Conservation (phyloP, 2,888 invertebrate genomes). For the Ichneumoninae sp. region DNA sequence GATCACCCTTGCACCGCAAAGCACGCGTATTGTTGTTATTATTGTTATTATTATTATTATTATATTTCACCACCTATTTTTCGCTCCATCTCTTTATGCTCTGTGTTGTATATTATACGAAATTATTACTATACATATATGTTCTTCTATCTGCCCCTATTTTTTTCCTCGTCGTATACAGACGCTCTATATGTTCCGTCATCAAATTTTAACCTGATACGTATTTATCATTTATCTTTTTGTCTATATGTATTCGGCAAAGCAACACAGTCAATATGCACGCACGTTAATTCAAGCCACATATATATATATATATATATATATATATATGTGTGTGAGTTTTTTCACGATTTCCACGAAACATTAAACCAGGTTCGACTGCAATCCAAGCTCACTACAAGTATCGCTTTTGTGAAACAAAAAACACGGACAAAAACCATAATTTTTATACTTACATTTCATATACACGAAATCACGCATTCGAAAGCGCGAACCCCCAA, state of each 20-base stretch:
- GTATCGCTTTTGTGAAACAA: background rate
- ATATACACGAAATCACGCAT: background rate
- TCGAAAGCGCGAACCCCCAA: slow-evolving; percentile 28
- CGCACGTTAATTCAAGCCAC: background rate
- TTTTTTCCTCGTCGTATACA: slow-evolving; percentile 39
- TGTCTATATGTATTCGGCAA: slow-evolving; percentile 11
- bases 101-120: slow-evolving; percentile 42
- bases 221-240: slow-evolving; percentile 23
- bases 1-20: slow-evolving; percentile 44
- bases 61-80: background rate
- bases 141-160: slow-evolving; percentile 30
- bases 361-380: background rate
- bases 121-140: slow-evolving; percentile 25
- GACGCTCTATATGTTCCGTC: slow-evolving; percentile 9
- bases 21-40: slow-evolving; percentile 49
- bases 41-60: slow-evolving; percentile 36
- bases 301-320: background rate
- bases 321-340: no score
- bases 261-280: slow-evolving; percentile 9
- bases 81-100: slow-evolving; percentile 22
- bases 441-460: background rate
- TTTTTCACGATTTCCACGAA: slow-evolving; percentile 7
- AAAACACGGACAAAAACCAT: background rate
- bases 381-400: background rate
- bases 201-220: slow-evolving; percentile 2